Evolutionary conservation across 2,797 vertebrate species (phyloP), one percentile per base, ranked within the genome.

Genomic region (Buphagus erythrorhynchus): DNA sequence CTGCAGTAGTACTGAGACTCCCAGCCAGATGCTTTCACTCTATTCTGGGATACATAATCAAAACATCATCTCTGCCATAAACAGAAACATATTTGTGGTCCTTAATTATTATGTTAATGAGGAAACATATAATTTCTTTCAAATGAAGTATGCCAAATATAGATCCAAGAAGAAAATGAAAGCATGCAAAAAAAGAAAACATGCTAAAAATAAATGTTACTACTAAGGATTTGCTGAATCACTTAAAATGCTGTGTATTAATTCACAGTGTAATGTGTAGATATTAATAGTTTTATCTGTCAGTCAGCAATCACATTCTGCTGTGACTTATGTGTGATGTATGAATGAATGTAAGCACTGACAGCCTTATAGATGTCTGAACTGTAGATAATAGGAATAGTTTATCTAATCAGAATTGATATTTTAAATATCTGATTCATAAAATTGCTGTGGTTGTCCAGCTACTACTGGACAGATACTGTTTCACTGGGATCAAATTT

Each of bases 51-150:
- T 59, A 43, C 25, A 29, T 81, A 85, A 91, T 79, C 59, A 87
- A 94, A 95, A 82, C 31, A 68, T 61, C 6, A 48, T 68, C 43
- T 88, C 79, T 93, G 43, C 55, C 33, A 66, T 86, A 91, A 94
- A 58, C 59, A 89, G 87, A 89, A 87, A 80, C 16, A 28, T 93
- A 88, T 80, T 90, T 77, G 45, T 49, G 20, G 20, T 45, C 35
- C 58, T 84, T 75, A 84, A 81, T 92, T 92, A 80, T 68, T 78
- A 57, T 65, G 10, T 71, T 75, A 77, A 90, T 68, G 68, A 95
- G n/a, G 65, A 86, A 90, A 90, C 15, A 19, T 48, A 36, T 52
- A 86, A 90, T 77, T 90, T 93, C 46, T 71, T 88, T 84, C 54
- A 86, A 88, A 78, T 45, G 8, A 86, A 81, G 9, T 52, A 52